These are phyloP conservation scores for Spizaetus ornatus DNA, from an alignment of 2,113 vertebrate genomes.

Conservation along the genomic window DNA sequence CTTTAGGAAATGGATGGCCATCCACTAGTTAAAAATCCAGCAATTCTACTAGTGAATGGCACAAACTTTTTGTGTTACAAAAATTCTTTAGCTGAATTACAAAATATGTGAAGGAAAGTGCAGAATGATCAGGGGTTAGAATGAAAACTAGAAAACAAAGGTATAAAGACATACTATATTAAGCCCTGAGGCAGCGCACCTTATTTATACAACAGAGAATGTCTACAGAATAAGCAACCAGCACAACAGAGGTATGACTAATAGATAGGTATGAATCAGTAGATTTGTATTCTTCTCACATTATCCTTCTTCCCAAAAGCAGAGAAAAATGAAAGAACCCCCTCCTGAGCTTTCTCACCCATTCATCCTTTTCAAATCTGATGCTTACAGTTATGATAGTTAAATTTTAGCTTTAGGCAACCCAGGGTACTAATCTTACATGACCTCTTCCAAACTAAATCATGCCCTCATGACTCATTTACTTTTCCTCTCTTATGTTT, in stretches of 20 bases:
- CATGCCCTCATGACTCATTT: constrained; percentile 20
- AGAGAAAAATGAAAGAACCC: constrained; percentile 44
- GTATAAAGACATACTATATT: constrained; percentile 40
- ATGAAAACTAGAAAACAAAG: constrained; percentile 24
- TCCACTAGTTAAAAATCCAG: not conserved
- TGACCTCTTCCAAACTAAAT: constrained; percentile 25
- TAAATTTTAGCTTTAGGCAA: constrained; percentile 33
- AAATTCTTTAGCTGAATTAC: not conserved
- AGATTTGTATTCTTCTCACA: constrained; percentile 44
- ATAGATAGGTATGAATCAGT: constrained; percentile 41
- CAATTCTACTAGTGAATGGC: not conserved
- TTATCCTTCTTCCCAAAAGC: not conserved
- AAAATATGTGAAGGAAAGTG: not conserved
- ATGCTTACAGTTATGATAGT: constrained; percentile 19
- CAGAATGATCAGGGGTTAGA: not conserved
- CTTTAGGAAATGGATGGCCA: not conserved
- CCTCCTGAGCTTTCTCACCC: constrained; percentile 17
- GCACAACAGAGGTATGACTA: constrained; percentile 58
- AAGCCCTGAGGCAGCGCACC: constrained; percentile 38
- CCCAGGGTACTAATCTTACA: not conserved
- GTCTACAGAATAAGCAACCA: constrained; percentile 53
- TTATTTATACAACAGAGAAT: constrained; percentile 56
- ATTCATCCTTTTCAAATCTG: constrained; percentile 34
- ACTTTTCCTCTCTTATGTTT: not conserved
- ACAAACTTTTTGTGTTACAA: not conserved